Evolutionary conservation across 2,113 vertebrate genomes (phyloP), one percentile per base, ranked within the genome.

Genomic region (Bungarus multicinctus): DNA sequence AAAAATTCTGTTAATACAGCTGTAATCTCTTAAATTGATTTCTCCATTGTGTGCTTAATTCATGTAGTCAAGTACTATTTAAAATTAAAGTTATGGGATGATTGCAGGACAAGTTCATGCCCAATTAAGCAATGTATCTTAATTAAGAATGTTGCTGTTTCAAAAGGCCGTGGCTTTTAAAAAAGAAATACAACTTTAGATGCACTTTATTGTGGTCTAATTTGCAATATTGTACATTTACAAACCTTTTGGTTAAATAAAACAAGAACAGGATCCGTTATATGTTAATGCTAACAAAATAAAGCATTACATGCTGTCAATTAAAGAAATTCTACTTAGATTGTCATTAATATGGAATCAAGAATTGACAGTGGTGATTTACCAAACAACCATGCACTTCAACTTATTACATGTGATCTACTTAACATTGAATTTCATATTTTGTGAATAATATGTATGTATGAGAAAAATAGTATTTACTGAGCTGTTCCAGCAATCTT

Each of bases 281-380:
- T 58, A 81, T 74, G 89, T 89, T 30, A 85, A 81, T 3, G 3
- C 27, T 92, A 16, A 57, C 58, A 91, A 25, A 92, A 93, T 89
- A 92, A 94, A 94, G 90, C 74, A 89, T 90, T 90, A 86, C n/a
- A 18, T 89, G 27, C 86, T 90, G 90, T 85, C 3, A 3, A 25
- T 34, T 88, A 34, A 16, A 11, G 57, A 87, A 94, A 89, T 94
- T 91, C 9, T 86, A 3, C 93, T 93, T 0, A 92, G 55, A 50
- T 27, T 53, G 3, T 90, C 57, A 47, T 94, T 90, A 39, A 89
- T 52, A 39, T 94, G 30, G 58, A 94, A 45, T 3, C 90, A 5
- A 23, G 47, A 93, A 58, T 14, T 0, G 9, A 57, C 22, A 34
- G 30, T 64, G 27, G 85, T 39, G 60, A 25, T 39, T 93, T 93